Percentiles rank a stretch among this genome's conserved stretches.
These are phyloP conservation scores for Drosophila mettleri DNA, from an alignment of 2,888 invertebrate species.

Conservation along the genomic window DNA sequence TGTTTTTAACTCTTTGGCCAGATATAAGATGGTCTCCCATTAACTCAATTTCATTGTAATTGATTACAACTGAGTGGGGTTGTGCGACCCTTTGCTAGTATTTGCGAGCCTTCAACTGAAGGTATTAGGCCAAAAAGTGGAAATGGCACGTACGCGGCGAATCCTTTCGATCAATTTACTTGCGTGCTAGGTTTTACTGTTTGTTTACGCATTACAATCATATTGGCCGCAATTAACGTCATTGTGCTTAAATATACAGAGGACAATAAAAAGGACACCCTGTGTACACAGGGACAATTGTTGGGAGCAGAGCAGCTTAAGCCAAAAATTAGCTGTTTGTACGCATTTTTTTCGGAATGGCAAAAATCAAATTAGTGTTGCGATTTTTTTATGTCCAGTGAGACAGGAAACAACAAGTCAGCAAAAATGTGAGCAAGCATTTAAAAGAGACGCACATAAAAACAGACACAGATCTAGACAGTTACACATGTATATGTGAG, in stretches of 20 bases:
- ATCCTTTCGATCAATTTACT: conserved; percentile 45
- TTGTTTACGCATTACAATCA: conserved; percentile 29
- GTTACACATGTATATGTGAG: conserved; percentile 37
- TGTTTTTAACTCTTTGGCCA: no score
- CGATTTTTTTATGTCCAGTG: conserved; percentile 67
- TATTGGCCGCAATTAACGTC: conserved; percentile 64
- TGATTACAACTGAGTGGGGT: background rate
- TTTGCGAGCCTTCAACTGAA: conserved; percentile 20
- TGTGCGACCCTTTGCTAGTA: conserved; percentile 7
- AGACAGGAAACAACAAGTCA: conserved; percentile 65
- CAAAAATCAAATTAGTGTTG: conserved; percentile 72
- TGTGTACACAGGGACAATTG: conserved; percentile 29
- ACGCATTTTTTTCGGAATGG: conserved; percentile 21
- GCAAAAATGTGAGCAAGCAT: conserved; percentile 62
- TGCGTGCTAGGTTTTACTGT: conserved; percentile 15
- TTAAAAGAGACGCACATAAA: conserved; percentile 11
- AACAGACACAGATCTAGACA: background rate
- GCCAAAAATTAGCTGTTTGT: conserved; percentile 29
- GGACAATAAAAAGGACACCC: conserved; percentile 26
- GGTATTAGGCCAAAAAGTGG: conserved; percentile 57
- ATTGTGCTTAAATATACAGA: conserved; percentile 14
- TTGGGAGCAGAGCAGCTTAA: conserved; percentile 1
- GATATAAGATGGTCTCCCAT: background rate
- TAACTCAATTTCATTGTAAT: background rate
- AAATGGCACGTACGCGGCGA: conserved; percentile 63